Evolutionary conservation across 2,113 vertebrate species (phyloP).

Genomic region (Trogon surrucura): DNA sequence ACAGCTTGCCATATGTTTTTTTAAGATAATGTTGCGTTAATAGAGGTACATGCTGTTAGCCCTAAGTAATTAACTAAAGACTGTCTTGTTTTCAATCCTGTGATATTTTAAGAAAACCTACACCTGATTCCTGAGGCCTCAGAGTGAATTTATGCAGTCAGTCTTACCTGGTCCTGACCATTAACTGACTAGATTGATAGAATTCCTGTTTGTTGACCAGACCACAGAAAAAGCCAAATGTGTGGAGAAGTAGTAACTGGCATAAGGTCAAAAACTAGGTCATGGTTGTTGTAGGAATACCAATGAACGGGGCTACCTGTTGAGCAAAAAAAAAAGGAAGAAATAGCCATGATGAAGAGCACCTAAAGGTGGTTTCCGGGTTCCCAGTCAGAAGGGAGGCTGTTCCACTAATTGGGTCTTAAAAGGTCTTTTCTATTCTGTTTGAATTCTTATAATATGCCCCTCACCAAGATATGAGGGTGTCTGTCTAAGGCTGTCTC

Average conservation of each 20-base stretch:
- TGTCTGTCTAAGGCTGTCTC: conserved; percentile 56
- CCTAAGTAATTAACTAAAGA: neutral
- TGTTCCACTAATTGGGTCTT: conserved; percentile 52
- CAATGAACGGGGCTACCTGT: neutral
- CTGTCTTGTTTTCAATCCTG: neutral
- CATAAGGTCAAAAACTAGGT: neutral
- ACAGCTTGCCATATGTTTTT: neutral
- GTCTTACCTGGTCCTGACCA: neutral
- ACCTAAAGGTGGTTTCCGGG: neutral
- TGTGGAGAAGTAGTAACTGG: neutral
- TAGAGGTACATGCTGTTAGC: neutral
- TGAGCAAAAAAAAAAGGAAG: neutral
- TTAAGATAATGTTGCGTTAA: neutral
- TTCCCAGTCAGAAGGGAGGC: conserved; percentile 34
- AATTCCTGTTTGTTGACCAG: neutral
- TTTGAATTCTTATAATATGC: conserved; percentile 56
- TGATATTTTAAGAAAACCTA: neutral
- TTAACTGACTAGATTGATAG: neutral
- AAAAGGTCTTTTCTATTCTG: conserved; percentile 54
- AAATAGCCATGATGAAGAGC: neutral
- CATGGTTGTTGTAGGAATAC: neutral
- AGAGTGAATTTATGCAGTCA: neutral
- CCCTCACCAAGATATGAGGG: conserved; percentile 8
- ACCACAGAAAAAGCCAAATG: neutral
- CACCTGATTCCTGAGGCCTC: neutral